A percentile compares a stretch with the other conserved stretches of the same genome.
These are phyloP conservation scores for Drosophila melanica DNA, from an alignment of 1,140 invertebrate species.

Conservation along the genomic window DNA sequence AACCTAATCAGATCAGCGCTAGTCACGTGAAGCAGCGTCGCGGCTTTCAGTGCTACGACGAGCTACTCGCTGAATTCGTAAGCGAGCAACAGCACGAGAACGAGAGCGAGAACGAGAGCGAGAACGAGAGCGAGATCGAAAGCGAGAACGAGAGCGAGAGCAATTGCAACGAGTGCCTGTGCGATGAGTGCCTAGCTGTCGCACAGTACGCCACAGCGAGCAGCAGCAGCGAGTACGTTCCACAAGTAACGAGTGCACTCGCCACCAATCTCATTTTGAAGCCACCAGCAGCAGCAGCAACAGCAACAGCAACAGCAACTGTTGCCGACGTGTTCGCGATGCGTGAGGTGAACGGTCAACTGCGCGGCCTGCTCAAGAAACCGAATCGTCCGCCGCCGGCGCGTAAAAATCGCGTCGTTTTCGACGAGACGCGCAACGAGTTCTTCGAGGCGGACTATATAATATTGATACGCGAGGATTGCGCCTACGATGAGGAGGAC, in stretches of 20 bases:
- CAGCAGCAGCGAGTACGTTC: conserved; percentile 29
- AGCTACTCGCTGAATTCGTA: conserved; percentile 70
- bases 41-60: conserved; percentile 76
- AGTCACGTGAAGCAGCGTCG: conserved; percentile 26
- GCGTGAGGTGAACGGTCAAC: conserved; percentile 81
- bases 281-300: not conserved
- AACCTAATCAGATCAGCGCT: no score
- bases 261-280: not conserved
- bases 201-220: conserved; percentile 5
- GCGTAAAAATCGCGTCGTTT: conserved; percentile 90
- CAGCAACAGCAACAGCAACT: not conserved
- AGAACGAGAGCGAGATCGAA: conserved; percentile 9
- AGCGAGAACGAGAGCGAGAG: conserved; percentile 40
- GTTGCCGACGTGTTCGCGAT: conserved; percentile 48
- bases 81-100: conserved; percentile 66
- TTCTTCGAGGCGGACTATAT: conserved; percentile 95
- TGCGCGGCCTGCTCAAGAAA: conserved; percentile 81
- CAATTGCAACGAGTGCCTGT: conserved; percentile 56
- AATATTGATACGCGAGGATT: conserved; percentile 92
- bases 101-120: conserved; percentile 22
- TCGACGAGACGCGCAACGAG: conserved; percentile 93
- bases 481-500: conserved; percentile 90
- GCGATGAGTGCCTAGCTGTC: conserved; percentile 67
- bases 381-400: conserved; percentile 80
- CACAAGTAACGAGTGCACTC: conserved; percentile 13